These are phyloP conservation scores for Sialia sialis DNA, from an alignment of 2,113 vertebrate species.

Conservation along the genomic window DNA sequence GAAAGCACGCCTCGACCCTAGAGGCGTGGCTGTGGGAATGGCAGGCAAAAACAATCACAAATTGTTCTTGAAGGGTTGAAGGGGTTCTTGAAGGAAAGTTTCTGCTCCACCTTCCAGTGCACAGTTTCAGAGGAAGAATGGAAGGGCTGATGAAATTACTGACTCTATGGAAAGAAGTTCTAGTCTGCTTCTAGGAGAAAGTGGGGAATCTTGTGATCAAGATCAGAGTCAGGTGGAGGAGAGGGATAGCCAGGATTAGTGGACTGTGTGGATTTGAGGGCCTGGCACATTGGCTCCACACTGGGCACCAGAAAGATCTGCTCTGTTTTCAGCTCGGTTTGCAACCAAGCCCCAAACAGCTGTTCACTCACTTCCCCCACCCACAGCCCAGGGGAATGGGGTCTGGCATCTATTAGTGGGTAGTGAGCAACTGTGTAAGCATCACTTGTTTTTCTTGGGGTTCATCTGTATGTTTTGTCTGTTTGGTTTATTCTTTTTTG, in stretches of 20 bases:
- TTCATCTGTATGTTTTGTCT: background rate
- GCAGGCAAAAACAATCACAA: background rate
- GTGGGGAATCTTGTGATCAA: background rate
- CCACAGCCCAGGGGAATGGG: background rate
- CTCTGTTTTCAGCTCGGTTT: background rate
- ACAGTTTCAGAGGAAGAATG: background rate
- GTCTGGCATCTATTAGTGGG: background rate
- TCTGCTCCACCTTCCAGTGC: background rate
- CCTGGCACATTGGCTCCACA: too few species aligned
- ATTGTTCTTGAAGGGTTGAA: too few species aligned
- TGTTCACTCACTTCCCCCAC: too few species aligned
- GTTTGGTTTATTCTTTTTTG: background rate
- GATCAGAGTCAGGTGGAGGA: background rate
- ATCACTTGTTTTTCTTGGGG: background rate
- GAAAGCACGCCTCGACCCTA: fast-evolving
- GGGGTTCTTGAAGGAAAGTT: background rate
- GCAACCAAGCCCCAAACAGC: background rate
- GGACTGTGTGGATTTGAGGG: background rate
- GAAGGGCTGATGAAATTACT: background rate
- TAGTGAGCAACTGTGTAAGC: background rate
- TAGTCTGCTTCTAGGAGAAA: background rate
- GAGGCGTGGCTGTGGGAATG: background rate
- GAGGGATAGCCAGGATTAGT: background rate
- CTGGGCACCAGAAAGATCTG: background rate
- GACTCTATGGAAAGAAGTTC: background rate